These are phyloP conservation scores for Ciona savignyi DNA, from an alignment of 23 tunicate genomes.

Conservation along the genomic window DNA sequence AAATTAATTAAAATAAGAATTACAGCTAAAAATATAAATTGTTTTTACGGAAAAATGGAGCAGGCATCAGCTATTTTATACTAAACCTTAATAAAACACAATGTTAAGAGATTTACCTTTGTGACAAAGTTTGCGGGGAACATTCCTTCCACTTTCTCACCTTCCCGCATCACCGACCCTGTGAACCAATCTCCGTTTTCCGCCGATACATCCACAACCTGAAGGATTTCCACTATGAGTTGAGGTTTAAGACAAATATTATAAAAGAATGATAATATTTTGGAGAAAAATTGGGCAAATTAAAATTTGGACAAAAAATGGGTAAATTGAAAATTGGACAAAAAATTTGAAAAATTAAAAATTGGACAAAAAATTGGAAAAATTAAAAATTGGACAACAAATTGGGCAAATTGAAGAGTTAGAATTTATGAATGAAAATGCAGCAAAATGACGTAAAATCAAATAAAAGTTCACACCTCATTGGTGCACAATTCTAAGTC, in stretches of 20 bases:
- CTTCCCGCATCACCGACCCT: constrained; percentile 49
- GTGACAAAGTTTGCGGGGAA: constrained; percentile 91
- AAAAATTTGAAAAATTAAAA: no score
- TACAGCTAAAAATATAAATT: no score
- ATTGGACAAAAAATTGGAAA: no score
- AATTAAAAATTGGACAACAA: no score
- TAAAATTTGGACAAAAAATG: neutral
- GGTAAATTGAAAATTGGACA: neutral
- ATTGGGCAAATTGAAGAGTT: no score
- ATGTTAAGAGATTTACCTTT: constrained; percentile 21
- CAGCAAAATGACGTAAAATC: no score
- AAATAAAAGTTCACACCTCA: constrained; percentile 57
- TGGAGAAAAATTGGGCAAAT: neutral
- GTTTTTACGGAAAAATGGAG: no score
- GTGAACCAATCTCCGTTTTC: constrained; percentile 89
- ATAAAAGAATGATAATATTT: neutral
- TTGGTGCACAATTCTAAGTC: constrained; percentile 60
- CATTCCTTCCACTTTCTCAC: constrained; percentile 39
- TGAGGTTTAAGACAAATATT: neutral
- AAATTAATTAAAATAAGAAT: no score
- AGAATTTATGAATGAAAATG: no score
- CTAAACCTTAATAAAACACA: neutral
- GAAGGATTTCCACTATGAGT: neutral
- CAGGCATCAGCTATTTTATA: no score
- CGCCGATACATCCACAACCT: constrained; percentile 66